These are phyloP conservation scores for Labeo catla DNA, from an alignment of 2,113 vertebrate genomes.

Conservation along the genomic window DNA sequence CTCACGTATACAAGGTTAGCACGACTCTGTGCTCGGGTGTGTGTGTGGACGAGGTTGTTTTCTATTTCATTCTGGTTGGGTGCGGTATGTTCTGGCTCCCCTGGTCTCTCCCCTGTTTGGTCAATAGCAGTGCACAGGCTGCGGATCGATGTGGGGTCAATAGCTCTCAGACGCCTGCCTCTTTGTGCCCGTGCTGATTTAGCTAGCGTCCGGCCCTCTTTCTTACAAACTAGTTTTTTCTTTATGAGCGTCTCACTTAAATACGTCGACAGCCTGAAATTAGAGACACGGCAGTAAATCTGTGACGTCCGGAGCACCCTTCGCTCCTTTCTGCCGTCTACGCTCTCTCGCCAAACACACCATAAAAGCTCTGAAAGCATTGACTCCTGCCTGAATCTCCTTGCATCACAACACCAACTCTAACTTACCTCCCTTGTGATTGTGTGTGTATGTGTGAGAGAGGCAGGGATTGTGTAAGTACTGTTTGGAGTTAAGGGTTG, in stretches of 20 bases:
- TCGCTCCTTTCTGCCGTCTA: slow-evolving; percentile 37
- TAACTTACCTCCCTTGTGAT: slow-evolving; percentile 50
- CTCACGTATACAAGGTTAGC: slow-evolving; percentile 75
- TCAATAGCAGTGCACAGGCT: slow-evolving; percentile 80
- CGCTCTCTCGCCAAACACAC: slow-evolving; percentile 60
- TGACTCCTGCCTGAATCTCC: slow-evolving; percentile 6
- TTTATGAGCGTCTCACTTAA: slow-evolving; percentile 75
- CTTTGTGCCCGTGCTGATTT: slow-evolving; percentile 82
- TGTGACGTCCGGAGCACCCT: slow-evolving; percentile 49
- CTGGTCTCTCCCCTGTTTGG: slow-evolving; percentile 77
- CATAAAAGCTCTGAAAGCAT: slow-evolving; percentile 58
- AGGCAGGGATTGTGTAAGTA: slow-evolving; percentile 16
- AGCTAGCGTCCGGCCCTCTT: slow-evolving; percentile 75
- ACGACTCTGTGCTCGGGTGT: neutral
- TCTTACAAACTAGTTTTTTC: slow-evolving; percentile 48
- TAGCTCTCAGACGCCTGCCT: slow-evolving; percentile 83
- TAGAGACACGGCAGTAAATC: slow-evolving; percentile 74
- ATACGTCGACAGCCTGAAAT: slow-evolving; percentile 72
- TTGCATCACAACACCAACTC: slow-evolving; percentile 49
- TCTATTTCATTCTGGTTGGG: slow-evolving; percentile 70
- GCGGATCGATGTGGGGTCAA: slow-evolving; percentile 81
- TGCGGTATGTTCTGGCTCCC: slow-evolving; percentile 72
- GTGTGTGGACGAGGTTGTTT: slow-evolving; percentile 69
- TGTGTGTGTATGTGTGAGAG: neutral
- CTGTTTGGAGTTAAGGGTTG: slow-evolving; percentile 4